Evolutionary conservation across 53 echinoderm and acorn worm species (phyloP).

Genomic region (Holothuria scabra): DNA sequence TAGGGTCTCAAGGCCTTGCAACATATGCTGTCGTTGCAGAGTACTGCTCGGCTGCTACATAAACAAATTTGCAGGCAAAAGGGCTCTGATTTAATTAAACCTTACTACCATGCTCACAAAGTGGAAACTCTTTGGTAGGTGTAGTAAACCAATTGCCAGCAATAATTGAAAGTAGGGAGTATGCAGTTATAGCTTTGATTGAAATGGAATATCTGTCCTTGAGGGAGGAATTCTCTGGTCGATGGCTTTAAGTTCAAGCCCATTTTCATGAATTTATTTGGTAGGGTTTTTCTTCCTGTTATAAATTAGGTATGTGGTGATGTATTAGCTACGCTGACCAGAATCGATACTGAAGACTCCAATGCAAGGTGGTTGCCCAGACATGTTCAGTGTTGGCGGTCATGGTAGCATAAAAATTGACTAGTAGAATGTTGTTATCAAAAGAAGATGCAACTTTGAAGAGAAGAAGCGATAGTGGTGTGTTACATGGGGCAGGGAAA

Average conservation of each 20-base stretch:
- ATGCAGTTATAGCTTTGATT: constrained; percentile 15
- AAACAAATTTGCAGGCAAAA: constrained; percentile 46
- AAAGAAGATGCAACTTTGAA: no score
- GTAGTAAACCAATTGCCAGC: constrained; percentile 17
- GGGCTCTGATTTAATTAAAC: constrained; percentile 46
- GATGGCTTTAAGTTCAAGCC: constrained; percentile 43
- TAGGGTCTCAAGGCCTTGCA: no score
- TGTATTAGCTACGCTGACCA: no score
- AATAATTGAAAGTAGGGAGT: constrained; percentile 40
- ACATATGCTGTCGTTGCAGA: constrained; percentile 15
- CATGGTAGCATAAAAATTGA: no score
- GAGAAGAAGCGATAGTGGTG: no score
- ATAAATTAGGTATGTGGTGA: no score
- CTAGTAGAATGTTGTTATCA: no score
- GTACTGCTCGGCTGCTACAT: constrained; percentile 23
- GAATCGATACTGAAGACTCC: no score
- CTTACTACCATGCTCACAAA: constrained; percentile 6
- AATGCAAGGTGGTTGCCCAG: no score
- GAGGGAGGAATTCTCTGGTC: constrained; percentile 34
- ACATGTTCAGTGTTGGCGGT: no score
- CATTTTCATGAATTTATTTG: constrained; percentile 28
- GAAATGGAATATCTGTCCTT: constrained; percentile 45
- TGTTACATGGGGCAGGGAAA: no score
- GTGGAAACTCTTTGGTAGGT: constrained; percentile 26
- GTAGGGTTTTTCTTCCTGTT: neutral